Base-by-base conservation (phyloP, 2,797 vertebrate genomes). In the Manis crassicaudata region DNA sequence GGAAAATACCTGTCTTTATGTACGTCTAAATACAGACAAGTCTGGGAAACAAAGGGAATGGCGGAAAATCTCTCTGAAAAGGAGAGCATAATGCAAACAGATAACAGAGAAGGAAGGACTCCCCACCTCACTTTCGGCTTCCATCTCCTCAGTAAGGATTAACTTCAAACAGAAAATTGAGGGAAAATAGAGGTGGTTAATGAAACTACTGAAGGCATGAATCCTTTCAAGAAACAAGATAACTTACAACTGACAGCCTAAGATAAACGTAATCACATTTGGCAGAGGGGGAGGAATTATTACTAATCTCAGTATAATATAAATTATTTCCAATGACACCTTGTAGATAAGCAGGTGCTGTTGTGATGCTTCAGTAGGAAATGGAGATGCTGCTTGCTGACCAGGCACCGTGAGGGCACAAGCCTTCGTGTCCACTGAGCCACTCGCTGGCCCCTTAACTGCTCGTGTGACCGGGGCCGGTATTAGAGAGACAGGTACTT, bases 161-260 rank as follows among this genome's bases (percentile, higher is more conserved):
- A 80, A 94, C 65, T 72, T 89, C 90, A 95, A 89, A 89, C 62
- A 80, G 68, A 83, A 95, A 72, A 52, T 2, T 35, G 25, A 63
- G 76, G 23, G 85, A 35, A 94, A 94, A 60, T n/a, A 75, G 18
- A 92, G 83, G 18, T 32, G 56, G 43, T 25, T 43, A 54, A 35
- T 77, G 16, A 52, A 91, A 96, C 65, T 67, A 63, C 35, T 50
- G 37, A 80, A 79, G 54, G 21, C 43, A 46, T 67, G 81, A 91
- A 54, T 87, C 70, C 50, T 84, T 90, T 46, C 0, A 32, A 60
- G 32, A 84, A 92, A 56, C 65, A 27, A 35, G 68, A 75, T 50
- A 85, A 93, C 21, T 68, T 92, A 75, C 27, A 92, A 27, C 63
- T n/a, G 77, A 89, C 6, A 68, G 65, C 8, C 46, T 65, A 37